A percentile compares a stretch with the other conserved stretches of the same genome.
Evolutionary conservation across 2,113 vertebrate species (phyloP).

Genomic region (Urocynchramus pylzowi): DNA sequence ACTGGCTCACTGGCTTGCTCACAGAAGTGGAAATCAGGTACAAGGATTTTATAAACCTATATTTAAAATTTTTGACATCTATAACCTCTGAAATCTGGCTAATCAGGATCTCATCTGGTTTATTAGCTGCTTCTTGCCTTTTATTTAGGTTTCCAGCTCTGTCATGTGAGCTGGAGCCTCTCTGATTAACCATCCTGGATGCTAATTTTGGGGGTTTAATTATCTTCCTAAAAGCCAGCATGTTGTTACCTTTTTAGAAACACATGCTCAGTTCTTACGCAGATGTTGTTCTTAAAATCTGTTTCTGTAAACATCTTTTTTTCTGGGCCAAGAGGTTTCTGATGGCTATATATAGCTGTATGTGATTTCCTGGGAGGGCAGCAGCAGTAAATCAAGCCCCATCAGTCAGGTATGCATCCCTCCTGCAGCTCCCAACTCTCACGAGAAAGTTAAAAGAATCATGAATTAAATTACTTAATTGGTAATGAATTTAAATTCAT

Average conservation of each 20-base stretch:
- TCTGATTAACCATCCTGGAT: not conserved
- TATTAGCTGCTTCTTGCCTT: not conserved
- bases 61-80: not conserved
- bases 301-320: not conserved
- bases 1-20: not conserved
- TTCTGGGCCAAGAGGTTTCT: not conserved
- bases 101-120: not conserved
- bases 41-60: not conserved
- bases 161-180: not conserved
- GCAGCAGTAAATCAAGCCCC: not conserved
- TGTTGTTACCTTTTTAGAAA: constrained; percentile 36
- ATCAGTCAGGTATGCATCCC: not conserved
- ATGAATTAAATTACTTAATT: constrained; percentile 53
- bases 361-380: not conserved
- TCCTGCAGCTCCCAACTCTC: constrained; percentile 5
- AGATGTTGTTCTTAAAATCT: constrained; percentile 19
- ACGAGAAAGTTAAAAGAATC: constrained; percentile 24
- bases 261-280: not conserved
- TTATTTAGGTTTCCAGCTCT: not conserved
- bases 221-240: not conserved
- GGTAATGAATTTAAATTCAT: constrained; percentile 60
- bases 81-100: not conserved
- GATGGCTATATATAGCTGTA: not conserved
- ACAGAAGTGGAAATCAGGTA: not conserved
- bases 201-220: not conserved